Base-by-base conservation (phyloP, 2,888 invertebrate genomes). In the Meiosimyza decipiens region DNA sequence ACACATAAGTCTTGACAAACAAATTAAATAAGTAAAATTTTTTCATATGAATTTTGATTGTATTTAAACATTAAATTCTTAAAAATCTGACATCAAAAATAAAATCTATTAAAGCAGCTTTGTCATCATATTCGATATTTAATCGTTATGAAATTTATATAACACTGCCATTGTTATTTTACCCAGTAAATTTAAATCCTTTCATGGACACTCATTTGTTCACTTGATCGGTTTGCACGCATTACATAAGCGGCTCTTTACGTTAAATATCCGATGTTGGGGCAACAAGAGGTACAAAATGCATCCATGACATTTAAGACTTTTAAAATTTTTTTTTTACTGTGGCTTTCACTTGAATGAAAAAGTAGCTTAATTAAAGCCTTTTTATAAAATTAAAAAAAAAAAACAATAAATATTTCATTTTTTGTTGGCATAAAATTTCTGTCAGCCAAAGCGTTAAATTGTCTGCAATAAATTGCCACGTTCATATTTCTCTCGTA, bases 361-460 rank as follows among this genome's bases (percentile, higher is more conserved):
- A 40, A 40, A 40, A 40, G 6, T 9, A 7, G 40, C 40, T 40
- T 40, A 40, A 40, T 40, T 40, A 40, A 40, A 40, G 40, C 40
- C 40, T 40, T 40, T 28, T 28, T 28, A 28, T 28, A 28, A 28
- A 28, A 28, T 28, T 40, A 40, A 9, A 9, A 40, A 7, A 7
- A 40, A 40, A 40, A 9, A 40, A 40, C 40, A 40, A 40, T 40
- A 40, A 40, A 40, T 40, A 9, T 6, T 40, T 40, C 9, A 40
- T 40, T 9, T 40, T 40, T 40, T 40, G 40, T 40, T 40, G 40
- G 40, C 40, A 40, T 40, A 40, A 40, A 40, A 40, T 40, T 40
- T 40, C 40, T 57, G 64, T 28, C 51, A 13, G 64, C 51, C 50
- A 64, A 64, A 51, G 64, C 64, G 64, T 64, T 64, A 64, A 64